Evolutionary conservation across 1,140 invertebrate genomes (phyloP).

Genomic region (Drosophila mojavensis): DNA sequence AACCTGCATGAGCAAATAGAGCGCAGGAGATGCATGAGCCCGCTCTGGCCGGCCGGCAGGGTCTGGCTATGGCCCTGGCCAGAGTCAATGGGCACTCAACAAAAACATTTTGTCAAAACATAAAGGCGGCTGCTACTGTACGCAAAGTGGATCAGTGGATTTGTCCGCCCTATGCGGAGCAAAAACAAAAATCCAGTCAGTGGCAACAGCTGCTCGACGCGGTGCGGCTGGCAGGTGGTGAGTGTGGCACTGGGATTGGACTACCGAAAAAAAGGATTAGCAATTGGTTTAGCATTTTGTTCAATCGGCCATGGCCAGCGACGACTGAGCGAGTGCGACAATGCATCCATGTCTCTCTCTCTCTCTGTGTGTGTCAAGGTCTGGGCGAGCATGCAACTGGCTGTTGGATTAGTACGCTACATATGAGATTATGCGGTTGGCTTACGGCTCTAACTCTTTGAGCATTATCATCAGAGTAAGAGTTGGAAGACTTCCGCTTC

Average conservation of each 20-base stretch:
- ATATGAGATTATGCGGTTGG: conserved; percentile 35
- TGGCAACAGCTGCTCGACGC: conserved; percentile 56
- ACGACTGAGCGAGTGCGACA: conserved; percentile 18
- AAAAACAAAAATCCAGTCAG: conserved; percentile 24
- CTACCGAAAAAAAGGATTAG: conserved; percentile 67
- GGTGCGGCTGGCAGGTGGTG: conserved; percentile 30
- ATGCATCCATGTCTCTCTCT: conserved; percentile 22
- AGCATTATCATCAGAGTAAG: conserved; percentile 2
- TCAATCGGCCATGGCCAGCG: conserved; percentile 58
- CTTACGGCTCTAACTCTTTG: conserved; percentile 22
- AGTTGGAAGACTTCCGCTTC: not conserved
- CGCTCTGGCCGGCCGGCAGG: too few relatives aligned
- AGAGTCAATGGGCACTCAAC: conserved; percentile 79
- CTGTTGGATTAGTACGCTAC: conserved; percentile 23
- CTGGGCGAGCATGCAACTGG: conserved; percentile 14
- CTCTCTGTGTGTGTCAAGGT: conserved; percentile 42
- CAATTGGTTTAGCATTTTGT: conserved; percentile 68
- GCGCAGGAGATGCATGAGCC: conserved; percentile 12
- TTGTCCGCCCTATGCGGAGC: conserved; percentile 41
- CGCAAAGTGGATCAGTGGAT: conserved; percentile 80
- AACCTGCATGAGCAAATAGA: conserved; percentile 37
- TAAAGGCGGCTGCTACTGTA: conserved; percentile 74
- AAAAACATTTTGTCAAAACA: conserved; percentile 82
- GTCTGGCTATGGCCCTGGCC: not conserved
- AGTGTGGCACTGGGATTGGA: conserved; percentile 11